Evolutionary conservation across 2,113 vertebrate species (phyloP), one percentile per base, ranked within the genome.

Genomic region (Paramormyrops kingsleyae): DNA sequence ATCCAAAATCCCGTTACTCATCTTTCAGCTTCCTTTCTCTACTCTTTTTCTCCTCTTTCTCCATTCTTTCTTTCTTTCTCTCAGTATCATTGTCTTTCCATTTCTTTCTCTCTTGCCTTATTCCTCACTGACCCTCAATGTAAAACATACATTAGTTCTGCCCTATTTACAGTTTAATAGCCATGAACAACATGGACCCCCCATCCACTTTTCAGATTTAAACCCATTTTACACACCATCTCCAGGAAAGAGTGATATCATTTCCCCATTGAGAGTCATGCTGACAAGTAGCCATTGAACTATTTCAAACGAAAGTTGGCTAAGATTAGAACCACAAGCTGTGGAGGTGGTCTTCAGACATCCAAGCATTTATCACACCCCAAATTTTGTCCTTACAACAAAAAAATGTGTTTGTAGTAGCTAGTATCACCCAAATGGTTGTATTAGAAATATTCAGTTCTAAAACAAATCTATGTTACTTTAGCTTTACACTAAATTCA

Each of bases 81-180:
- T 77, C 31, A 39, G 31, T 39, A 77, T 15, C 80, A 27, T 24
- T 89, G 56, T 89, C 74, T 84, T 59, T 89, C 31, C 89, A 31
- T 74, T 44, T 56, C 46, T 70, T 52, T 39, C 88, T 84, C 87
- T 87, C 31, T 35, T 42, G 56, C 87, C 89, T 88, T 39, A 62
- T 89, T 62, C 89, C 35, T 59, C 39, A 46, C 74, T 59, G 89
- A 44, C 53, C 52, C 39, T 62, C 39, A 39, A 59, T 85, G 77
- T 31, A 35, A 62, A 59, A 52, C 52, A 39, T 84, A 56, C 77
- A 42, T 84, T 56, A 84, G 50, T 83, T 89, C 88, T 89, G 80
- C 89, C 80, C 80, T 89, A 85, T 89, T 89, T 89, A 44, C 80
- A 85, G 42, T 84, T 35, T 59, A 89, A 85, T 85, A 84, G 83